phyloP scores from a whole-genome alignment of 2,888 invertebrate species.

The Nebria salina region DNA sequence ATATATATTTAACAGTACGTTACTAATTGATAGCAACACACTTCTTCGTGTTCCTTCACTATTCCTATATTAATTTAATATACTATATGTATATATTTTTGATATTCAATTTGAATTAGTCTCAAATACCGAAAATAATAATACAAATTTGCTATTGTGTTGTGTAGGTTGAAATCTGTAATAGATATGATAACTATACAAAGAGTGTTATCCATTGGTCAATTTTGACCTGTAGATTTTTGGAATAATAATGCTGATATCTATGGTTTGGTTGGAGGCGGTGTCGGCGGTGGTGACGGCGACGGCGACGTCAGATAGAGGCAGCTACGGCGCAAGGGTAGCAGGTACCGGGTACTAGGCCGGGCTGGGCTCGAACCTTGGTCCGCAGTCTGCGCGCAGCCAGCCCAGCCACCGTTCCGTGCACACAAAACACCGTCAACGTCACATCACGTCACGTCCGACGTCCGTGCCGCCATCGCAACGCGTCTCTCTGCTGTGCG shows the following conservation, averaged over 20 bases:
- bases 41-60: no score
- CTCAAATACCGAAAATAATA: no score
- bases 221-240: no score
- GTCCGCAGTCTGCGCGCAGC: constrained; percentile 56
- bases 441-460: constrained; percentile 9
- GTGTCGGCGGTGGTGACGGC: neutral
- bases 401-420: constrained; percentile 54
- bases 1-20: no score
- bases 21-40: no score
- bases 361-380: constrained; percentile 54
- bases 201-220: no score
- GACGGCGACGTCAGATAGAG: constrained; percentile 28
- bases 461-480: constrained; percentile 14
- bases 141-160: no score
- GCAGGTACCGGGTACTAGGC: constrained; percentile 56
- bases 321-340: constrained; percentile 51
- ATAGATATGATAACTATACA: no score
- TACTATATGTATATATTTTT: no score
- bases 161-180: no score
- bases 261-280: neutral
- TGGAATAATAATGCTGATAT: neutral
- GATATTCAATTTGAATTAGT: no score
- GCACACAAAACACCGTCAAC: constrained; percentile 23
- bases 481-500: neutral
- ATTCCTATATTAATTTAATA: no score